A percentile compares a stretch with the other conserved stretches of the same genome.
These are phyloP conservation scores for Scolanthus callimorphus DNA, from an alignment of 92 coral and sea anemone genomes.

Conservation along the genomic window DNA sequence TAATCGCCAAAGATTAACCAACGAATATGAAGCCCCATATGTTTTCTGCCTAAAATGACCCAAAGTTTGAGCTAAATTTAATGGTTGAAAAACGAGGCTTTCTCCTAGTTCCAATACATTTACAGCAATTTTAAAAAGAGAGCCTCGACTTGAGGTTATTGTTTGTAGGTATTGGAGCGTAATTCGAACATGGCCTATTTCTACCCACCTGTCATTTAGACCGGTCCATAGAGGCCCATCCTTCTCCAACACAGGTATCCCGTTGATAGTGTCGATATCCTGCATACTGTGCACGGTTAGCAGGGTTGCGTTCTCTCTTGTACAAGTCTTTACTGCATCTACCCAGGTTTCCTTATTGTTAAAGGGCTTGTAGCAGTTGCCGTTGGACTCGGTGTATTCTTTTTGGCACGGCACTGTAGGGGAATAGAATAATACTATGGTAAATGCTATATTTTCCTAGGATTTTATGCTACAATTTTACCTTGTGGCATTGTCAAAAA, in stretches of 20 bases:
- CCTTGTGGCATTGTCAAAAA: conserved; percentile 5
- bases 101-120: too few species aligned
- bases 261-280: conserved; percentile 46
- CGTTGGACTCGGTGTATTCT: conserved; percentile 48
- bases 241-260: conserved; percentile 29
- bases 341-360: conserved; percentile 68
- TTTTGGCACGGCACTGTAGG: conserved; percentile 46
- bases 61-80: too few species aligned
- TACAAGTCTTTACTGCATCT: conserved; percentile 57
- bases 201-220: conserved; percentile 60
- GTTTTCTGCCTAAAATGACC: too few species aligned
- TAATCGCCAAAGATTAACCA: too few species aligned
- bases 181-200: too few species aligned
- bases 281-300: conserved; percentile 45
- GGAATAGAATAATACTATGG: neutral
- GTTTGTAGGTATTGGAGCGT: too few species aligned
- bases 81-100: too few species aligned
- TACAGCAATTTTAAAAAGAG: too few species aligned
- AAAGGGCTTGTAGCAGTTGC: conserved; percentile 73
- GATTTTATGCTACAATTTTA: neutral
- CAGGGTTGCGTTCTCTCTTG: conserved; percentile 63
- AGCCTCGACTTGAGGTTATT: too few species aligned
- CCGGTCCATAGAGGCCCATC: conserved; percentile 74
- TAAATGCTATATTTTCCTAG: neutral
- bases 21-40: too few species aligned